Evolutionary conservation across 2,113 vertebrate genomes (phyloP), one percentile per base, ranked within the genome.

Genomic region (Nycticryphes semicollaris): DNA sequence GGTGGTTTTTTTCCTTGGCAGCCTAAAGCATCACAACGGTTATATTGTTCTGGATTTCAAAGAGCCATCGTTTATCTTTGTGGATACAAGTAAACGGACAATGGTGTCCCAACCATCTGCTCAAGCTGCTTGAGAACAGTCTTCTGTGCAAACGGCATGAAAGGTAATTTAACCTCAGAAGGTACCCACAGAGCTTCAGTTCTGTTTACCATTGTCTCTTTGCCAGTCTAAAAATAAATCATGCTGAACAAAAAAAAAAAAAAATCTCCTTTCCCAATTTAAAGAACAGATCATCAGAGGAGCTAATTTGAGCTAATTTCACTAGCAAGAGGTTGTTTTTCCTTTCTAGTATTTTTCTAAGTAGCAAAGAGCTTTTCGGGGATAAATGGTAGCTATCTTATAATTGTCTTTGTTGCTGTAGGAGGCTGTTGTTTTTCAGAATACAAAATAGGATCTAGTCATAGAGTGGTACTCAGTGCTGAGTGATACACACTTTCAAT

Each of bases 121-220:
- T 94, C 73, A 79, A 93, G 73, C 82, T 83, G 64, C 79, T 84
- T 97, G 81, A 96, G 91, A 94, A 93, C 89, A 87, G 45, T 62
- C 79, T 94, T 59, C 89, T 95, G 91, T 97, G 84, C 79, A 95
- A 88, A 81, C 77, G 87, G 60, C 89, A 95, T 95, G 79, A 97
- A 97, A 95, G 95, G 72, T 95, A 95, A 97, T 77, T 94, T 92
- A 86, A 89, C 82, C 89, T 92, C 72, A 80, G 78, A 95, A 94
- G 85, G 87, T 95, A 77, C 82, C 84, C 86, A 94, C 69, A 83
- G 81, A 90, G 92, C 78, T 93, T 89, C 84, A 89, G 74, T 82
- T 95, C 73, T 96, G 93, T 93, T 96, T 90, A 51, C 81, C 69
- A 47, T 92, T 87, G 77, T 82, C 66, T 89, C 47, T 84, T 75